Evolutionary conservation across 2,113 vertebrate species (phyloP).

Genomic region (Rhadina sibilatrix): DNA sequence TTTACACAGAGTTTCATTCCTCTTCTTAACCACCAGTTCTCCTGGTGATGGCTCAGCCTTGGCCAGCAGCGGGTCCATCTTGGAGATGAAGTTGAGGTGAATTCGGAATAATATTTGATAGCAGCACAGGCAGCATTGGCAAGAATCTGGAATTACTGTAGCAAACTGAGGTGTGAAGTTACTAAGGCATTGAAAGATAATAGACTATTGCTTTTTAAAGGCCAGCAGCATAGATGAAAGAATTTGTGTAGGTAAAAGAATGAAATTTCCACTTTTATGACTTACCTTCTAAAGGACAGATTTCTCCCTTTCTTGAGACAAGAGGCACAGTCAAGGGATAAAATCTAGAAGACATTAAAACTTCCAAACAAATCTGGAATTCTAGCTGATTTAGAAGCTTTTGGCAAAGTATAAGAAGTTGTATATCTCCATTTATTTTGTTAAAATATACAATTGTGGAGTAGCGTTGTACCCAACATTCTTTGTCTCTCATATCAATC

Average conservation of each 20-base stretch:
- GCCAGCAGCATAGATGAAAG: background rate
- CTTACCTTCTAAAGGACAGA: background rate
- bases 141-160: background rate
- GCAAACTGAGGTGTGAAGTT: background rate
- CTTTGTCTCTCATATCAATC: background rate
- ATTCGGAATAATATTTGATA: background rate
- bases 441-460: background rate
- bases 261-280: background rate
- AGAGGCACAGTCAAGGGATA: background rate
- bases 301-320: background rate
- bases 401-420: background rate
- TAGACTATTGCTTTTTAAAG: background rate
- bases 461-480: background rate
- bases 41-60: background rate
- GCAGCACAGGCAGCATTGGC: background rate
- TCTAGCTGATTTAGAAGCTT: background rate
- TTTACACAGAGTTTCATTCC: background rate
- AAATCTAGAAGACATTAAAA: background rate
- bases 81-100: background rate
- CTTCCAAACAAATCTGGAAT: background rate
- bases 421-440: background rate
- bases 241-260: background rate
- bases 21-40: background rate
- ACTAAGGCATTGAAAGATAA: background rate
- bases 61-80: rapidly evolving